A percentile compares a stretch with the other conserved stretches of the same genome.
Evolutionary conservation across 2,888 invertebrate species (phyloP).

Genomic region (Hydriomena furcata): DNA sequence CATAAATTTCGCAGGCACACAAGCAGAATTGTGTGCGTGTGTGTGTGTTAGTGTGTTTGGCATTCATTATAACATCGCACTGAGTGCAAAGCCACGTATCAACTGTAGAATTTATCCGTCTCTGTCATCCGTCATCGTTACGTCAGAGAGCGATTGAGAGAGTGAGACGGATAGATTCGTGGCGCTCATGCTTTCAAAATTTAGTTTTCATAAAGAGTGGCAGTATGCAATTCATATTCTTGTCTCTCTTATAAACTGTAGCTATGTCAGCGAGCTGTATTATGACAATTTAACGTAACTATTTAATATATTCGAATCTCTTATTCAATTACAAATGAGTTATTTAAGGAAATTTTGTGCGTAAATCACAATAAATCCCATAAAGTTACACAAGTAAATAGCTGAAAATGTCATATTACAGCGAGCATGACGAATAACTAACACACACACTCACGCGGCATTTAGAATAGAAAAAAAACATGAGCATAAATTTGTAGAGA

Average conservation of each 20-base stretch:
- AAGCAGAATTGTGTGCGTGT: slow-evolving; percentile 63
- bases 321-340: too few relatives aligned
- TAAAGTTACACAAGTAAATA: too few relatives aligned
- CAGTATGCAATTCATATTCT: slow-evolving; percentile 23
- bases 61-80: slow-evolving; percentile 40
- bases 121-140: too few relatives aligned
- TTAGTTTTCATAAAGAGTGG: slow-evolving; percentile 33
- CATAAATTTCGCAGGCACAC: slow-evolving; percentile 67
- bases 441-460: slow-evolving; percentile 76
- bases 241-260: slow-evolving; percentile 30
- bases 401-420: too few relatives aligned
- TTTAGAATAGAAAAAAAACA: slow-evolving; percentile 52
- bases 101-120: slow-evolving; percentile 21
- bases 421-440: slow-evolving; percentile 71
- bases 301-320: too few relatives aligned
- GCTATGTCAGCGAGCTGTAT: slow-evolving; percentile 27
- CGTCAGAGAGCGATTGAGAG: background rate
- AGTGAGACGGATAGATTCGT: slow-evolving; percentile 21
- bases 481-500: slow-evolving; percentile 70
- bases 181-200: slow-evolving; percentile 34
- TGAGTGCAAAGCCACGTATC: slow-evolving; percentile 32
- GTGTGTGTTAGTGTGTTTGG: slow-evolving; percentile 68
- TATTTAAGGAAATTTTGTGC: slow-evolving; percentile 1
- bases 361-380: too few relatives aligned
- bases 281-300: too few relatives aligned